Evolutionary conservation across 2,888 invertebrate species (phyloP).

Genomic region (Antheraea assamensis): DNA sequence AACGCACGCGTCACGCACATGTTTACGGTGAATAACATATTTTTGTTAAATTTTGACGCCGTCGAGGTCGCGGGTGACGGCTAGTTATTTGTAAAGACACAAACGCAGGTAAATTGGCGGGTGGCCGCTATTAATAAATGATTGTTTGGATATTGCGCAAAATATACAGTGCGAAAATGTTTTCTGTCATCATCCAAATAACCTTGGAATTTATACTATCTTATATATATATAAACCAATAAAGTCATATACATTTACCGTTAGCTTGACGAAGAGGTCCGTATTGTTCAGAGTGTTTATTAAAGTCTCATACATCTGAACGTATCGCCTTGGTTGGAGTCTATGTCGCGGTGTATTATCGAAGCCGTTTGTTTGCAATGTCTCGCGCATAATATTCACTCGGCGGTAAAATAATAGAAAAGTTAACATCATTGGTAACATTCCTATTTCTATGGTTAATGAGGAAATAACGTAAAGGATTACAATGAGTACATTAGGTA

Average conservation of each 20-base stretch:
- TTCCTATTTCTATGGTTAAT: background rate
- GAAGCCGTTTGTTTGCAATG: conserved; percentile 21
- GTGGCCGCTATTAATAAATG: too few species aligned
- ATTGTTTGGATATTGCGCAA: too few species aligned
- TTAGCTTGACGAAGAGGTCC: background rate
- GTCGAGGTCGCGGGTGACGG: too few species aligned
- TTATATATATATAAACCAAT: background rate
- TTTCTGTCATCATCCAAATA: background rate
- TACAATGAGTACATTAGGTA: background rate
- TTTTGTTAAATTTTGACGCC: too few species aligned
- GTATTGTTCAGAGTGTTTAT: background rate
- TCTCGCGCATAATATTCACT: conserved; percentile 4
- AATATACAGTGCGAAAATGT: background rate
- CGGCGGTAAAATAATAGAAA: background rate
- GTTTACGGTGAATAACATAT: too few species aligned
- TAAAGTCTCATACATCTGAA: conserved; percentile 33
- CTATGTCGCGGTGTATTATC: conserved; percentile 1
- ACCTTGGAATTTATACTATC: background rate
- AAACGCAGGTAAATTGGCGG: too few species aligned
- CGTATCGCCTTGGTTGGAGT: conserved; percentile 30
- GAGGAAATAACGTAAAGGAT: background rate
- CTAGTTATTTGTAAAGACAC: too few species aligned
- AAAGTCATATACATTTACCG: background rate
- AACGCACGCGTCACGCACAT: too few species aligned
- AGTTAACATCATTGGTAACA: background rate